Evolutionary conservation across 2,888 invertebrate species (phyloP).

Genomic region (Ischnus inquisitorius): DNA sequence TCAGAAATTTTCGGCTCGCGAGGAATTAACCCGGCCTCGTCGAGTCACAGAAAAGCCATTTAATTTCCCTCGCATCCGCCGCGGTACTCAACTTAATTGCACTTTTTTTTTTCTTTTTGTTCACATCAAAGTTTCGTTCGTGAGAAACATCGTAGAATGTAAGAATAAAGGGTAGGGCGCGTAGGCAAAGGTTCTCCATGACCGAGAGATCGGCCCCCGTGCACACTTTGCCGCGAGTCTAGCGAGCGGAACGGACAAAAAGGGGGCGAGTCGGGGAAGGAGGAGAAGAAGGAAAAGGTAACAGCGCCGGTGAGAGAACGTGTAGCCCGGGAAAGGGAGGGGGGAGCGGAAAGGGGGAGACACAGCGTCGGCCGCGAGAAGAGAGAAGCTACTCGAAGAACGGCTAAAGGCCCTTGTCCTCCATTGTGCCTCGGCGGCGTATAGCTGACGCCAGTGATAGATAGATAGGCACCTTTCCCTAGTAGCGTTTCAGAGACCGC

Average conservation of each 20-base stretch:
- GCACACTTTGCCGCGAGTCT: conserved; percentile 2
- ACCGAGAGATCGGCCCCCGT: not conserved
- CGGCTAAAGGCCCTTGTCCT: conserved; percentile 78
- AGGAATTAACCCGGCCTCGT: not conserved
- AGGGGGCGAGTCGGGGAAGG: not conserved
- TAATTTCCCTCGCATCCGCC: not conserved
- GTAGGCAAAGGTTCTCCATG: not conserved
- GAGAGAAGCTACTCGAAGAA: conserved; percentile 72
- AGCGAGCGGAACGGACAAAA: not conserved
- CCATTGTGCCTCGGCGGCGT: conserved; percentile 76
- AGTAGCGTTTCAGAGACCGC: conserved; percentile 16
- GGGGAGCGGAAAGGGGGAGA: conserved; percentile 17
- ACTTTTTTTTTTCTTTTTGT: not conserved
- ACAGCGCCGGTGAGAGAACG: conserved; percentile 35
- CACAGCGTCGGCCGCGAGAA: conserved; percentile 13
- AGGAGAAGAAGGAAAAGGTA: conserved; percentile 52
- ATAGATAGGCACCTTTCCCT: conserved; percentile 68
- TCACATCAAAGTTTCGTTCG: not conserved
- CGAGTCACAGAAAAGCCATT: not conserved
- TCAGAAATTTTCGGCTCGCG: not conserved
- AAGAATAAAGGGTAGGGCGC: conserved; percentile 30
- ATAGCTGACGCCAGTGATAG: conserved; percentile 82
- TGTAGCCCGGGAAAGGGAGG: conserved; percentile 17
- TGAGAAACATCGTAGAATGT: not conserved
- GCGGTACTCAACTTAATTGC: not conserved